Evolutionary conservation across 2,888 invertebrate genomes (phyloP), one percentile per base, ranked within the genome.

Genomic region (Morpho deidamia): DNA sequence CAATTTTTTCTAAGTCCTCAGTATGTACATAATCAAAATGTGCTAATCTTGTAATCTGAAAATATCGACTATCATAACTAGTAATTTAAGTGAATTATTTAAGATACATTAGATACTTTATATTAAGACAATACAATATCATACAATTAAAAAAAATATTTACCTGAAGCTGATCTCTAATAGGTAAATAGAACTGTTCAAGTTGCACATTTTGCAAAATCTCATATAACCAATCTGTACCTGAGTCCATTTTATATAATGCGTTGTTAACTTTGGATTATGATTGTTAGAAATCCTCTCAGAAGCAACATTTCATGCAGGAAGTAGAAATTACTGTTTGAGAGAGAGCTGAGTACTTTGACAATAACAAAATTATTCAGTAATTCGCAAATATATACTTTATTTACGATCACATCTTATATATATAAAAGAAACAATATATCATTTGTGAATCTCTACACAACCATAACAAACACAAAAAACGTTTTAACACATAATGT

Each of bases 21-120:
- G 95, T 90, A 71, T 96, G 96, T n/a, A 99, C 99, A 92, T 96
- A 97, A 70, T 99, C 98, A 79, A 99, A 99, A 85, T 99, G 99
- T 50, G 97, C 95, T 69, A 99, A 83, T 58, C 97, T 92, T 37
- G 99, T 97, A 55, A 98, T 94, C 92, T 96, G 92, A 61, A 81
- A 84, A 63, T 59, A 57, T 46, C 33, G 39, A 41, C 1, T 37
- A 23, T 23, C 5, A 5, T 23, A 3, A 23, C 5, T 23, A 23
- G 23, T 23, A 23, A 23, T 23, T 23, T 23, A 23, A 23, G 23
- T 23, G 4, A 23, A 23, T 23, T 23, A 23, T 23, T 23, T 23
- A 23, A 23, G 23, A 23, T 23, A 23, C 23, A 23, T 23, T 5
- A 23, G 23, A 23, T 23, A 23, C 5, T 23, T 5, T 23, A 23